These are phyloP conservation scores for Cryptocheilus praepositus DNA, from an alignment of 2,888 invertebrate species.

Conservation along the genomic window DNA sequence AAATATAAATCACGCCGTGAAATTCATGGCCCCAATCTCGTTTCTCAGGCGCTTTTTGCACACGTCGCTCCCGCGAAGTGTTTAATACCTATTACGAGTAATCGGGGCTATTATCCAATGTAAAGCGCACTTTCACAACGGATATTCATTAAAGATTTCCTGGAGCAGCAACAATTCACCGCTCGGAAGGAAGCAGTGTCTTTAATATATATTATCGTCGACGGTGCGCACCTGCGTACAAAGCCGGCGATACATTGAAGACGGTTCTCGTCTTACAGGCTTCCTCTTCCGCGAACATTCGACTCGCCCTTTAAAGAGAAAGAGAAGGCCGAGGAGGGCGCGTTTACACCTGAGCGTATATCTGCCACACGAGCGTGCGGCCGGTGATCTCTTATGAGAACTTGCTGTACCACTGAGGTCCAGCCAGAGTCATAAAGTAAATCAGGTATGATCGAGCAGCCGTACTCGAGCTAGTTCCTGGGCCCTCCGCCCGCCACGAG, in stretches of 20 bases:
- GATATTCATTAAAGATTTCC: slow-evolving; percentile 14
- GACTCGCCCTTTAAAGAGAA: slow-evolving; percentile 28
- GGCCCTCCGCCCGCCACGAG: slow-evolving; percentile 23
- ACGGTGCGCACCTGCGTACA: slow-evolving; percentile 41
- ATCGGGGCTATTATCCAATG: too few species aligned
- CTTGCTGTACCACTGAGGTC: slow-evolving; percentile 35
- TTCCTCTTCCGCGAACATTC: slow-evolving; percentile 48
- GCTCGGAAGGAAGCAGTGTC: slow-evolving; percentile 19
- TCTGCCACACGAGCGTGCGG: slow-evolving; percentile 29
- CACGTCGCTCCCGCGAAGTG: too few species aligned
- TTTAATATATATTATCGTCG: slow-evolving; percentile 32
- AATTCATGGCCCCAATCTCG: too few species aligned
- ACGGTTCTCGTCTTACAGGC: slow-evolving; percentile 39
- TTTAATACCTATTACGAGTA: too few species aligned
- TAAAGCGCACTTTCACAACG: slow-evolving; percentile 3
- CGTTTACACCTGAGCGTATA: slow-evolving; percentile 49
- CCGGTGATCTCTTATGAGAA: slow-evolving; percentile 43
- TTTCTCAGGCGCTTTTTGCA: too few species aligned
- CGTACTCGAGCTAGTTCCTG: slow-evolving; percentile 39
- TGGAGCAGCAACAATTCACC: slow-evolving; percentile 26
- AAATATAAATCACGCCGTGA: too few species aligned
- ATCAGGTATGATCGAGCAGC: slow-evolving; percentile 50
- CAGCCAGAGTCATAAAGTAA: slow-evolving; percentile 51
- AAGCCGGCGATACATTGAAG: slow-evolving; percentile 35
- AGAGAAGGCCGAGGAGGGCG: slow-evolving; percentile 22